Evolutionary conservation across 2,113 vertebrate genomes (phyloP).

Genomic region (Monopterus albus): DNA sequence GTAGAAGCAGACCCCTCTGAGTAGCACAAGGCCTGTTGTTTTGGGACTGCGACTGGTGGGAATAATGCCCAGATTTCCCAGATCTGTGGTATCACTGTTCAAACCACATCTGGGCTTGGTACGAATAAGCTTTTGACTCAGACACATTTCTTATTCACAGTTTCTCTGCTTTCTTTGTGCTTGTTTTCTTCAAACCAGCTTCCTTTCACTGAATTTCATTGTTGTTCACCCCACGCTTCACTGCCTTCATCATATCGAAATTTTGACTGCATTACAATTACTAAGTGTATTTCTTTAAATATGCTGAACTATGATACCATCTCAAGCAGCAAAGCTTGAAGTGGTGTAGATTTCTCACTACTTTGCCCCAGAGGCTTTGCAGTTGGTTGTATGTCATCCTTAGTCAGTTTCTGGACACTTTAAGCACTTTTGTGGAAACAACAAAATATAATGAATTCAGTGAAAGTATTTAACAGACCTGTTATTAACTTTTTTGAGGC

Average conservation of each 20-base stretch:
- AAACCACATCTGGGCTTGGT: conserved; percentile 30
- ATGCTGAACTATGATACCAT: conserved; percentile 3
- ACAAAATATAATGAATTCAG: background rate
- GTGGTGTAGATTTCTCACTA: background rate
- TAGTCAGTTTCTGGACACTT: background rate
- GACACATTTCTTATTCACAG: conserved; percentile 39
- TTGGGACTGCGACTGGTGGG: conserved; percentile 29
- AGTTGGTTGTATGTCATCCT: background rate
- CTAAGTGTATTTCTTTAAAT: conserved; percentile 33
- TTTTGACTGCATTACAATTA: conserved; percentile 24
- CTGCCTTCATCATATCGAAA: background rate
- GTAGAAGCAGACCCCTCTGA: conserved; percentile 43
- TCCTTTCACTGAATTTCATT: conserved; percentile 24
- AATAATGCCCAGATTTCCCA: conserved; percentile 52
- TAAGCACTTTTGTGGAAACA: background rate
- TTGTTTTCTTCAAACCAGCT: conserved; percentile 12
- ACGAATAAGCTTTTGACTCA: conserved; percentile 53
- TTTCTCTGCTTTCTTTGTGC: conserved; percentile 6
- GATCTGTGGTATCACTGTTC: conserved; percentile 44
- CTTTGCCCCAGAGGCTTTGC: background rate
- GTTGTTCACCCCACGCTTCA: background rate
- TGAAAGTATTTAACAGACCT: background rate
- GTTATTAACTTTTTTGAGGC: background rate
- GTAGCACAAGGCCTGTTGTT: conserved; percentile 42
- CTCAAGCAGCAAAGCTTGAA: background rate